These are phyloP conservation scores for Nasonia oneida DNA, from an alignment of 2,888 invertebrate genomes.

Conservation along the genomic window DNA sequence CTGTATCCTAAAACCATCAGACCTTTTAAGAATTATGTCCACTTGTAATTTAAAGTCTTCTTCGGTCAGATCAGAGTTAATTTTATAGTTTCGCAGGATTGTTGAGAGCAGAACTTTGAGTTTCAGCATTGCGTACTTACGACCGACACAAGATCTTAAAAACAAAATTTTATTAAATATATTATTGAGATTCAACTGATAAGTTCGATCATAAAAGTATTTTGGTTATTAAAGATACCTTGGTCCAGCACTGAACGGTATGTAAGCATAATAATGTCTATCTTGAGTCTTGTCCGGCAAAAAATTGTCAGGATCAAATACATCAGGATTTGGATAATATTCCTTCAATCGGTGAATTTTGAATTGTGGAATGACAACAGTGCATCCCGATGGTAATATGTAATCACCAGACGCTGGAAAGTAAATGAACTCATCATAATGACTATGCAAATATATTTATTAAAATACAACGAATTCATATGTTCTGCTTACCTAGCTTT, in stretches of 20 bases:
- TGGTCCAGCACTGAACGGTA: slow-evolving; percentile 92
- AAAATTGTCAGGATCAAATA: slow-evolving; percentile 92
- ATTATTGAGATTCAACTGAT: too few relatives aligned
- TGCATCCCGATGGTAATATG: slow-evolving; percentile 85
- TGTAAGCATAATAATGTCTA: slow-evolving; percentile 90
- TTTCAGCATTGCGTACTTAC: slow-evolving; percentile 90
- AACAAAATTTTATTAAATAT: neutral
- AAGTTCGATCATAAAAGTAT: too few relatives aligned
- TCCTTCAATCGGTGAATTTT: slow-evolving; percentile 86
- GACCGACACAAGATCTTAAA: slow-evolving; percentile 83
- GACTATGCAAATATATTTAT: neutral
- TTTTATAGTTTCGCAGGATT: slow-evolving; percentile 86
- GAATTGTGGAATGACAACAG: slow-evolving; percentile 85
- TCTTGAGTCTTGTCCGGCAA: slow-evolving; percentile 88
- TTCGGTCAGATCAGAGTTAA: slow-evolving; percentile 85
- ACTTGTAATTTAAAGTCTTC: slow-evolving; percentile 87
- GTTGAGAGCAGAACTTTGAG: slow-evolving; percentile 89
- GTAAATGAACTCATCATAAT: slow-evolving; percentile 10
- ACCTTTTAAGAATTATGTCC: slow-evolving; percentile 89
- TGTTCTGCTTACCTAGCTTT: slow-evolving; percentile 82
- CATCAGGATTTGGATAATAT: slow-evolving; percentile 88
- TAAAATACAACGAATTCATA: neutral
- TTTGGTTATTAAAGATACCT: slow-evolving; percentile 75
- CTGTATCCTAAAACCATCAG: slow-evolving; percentile 88
- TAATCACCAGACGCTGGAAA: slow-evolving; percentile 83